Evolutionary conservation across 1,140 invertebrate species (phyloP), one percentile per base, ranked within the genome.

Genomic region (Trachymyrmex septentrionalis): DNA sequence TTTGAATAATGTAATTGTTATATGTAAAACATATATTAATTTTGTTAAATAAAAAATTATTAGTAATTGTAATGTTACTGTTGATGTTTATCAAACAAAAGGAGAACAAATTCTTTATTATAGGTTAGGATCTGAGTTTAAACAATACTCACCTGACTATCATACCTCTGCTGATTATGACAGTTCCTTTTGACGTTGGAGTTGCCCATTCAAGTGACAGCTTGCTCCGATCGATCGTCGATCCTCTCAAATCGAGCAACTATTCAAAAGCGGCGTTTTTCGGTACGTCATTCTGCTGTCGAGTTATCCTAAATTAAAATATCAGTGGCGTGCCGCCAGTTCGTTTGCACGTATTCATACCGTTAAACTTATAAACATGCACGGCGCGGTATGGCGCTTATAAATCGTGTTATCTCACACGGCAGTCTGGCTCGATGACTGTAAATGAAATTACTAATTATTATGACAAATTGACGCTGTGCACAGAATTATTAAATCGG

Each of bases 141-240:
- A 30, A 77, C 50, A 44, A 87, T 30, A 72, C 34, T 86, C 92
- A 95, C 94, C 91, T 94, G 92, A 89, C 94, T 94, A 19, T 88
- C 86, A 88, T 94, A 94, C 73, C 92, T 90, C 59, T 92, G 88
- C 78, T 92, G 89, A 50, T 86, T 63, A 77, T 89, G 90, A 61
- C 89, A 89, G 76, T 90, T 90, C 66, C 81, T 90, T 86, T 94
- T 94, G 34, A 82, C 88, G 66, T 88, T 93, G 64, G 89, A 90
- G 93, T 94, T 94, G 76, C 94, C 94, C 94, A 94, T 95, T 92
- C 92, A 89, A 89, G 44, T 61, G 24, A 72, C 34, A 6, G 12
- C 30, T 34, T 61, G 9, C 24, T 21, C 12, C 80, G 44, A 75
- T 24, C 38, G 80, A 82, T 59, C 19, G 34, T 59, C 19, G 78